phyloP scores from a whole-genome alignment of 2,113 vertebrate genomes.

The Nothocercus nigrocapillus region DNA sequence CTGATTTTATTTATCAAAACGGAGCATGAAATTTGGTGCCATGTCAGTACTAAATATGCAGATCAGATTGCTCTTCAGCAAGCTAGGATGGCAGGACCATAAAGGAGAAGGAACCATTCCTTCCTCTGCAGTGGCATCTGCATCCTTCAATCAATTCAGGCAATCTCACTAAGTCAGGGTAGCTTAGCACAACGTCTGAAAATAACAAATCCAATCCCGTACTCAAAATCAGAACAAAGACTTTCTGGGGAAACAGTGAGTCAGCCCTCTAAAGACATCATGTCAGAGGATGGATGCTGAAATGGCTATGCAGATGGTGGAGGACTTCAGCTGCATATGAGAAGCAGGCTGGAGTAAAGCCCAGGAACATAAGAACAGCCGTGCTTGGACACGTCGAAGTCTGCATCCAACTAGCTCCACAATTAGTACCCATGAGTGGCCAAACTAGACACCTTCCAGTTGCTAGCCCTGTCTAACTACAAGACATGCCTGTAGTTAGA shows the following conservation, averaged over 20 bases:
- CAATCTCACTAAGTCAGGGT: neutral
- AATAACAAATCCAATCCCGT: neutral
- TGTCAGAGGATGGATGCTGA: neutral
- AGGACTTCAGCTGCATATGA: neutral
- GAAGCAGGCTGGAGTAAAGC: neutral
- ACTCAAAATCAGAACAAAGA: neutral
- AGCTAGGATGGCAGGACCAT: neutral
- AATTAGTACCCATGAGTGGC: neutral
- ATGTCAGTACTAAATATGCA: conserved; percentile 38
- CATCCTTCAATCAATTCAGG: neutral
- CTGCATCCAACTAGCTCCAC: neutral
- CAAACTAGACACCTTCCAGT: neutral
- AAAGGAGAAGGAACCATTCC: neutral
- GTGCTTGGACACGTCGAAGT: neutral
- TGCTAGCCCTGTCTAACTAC: neutral
- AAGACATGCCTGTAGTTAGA: neutral
- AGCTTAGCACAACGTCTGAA: neutral
- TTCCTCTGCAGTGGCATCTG: neutral
- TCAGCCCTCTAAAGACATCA: neutral
- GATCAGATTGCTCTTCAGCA: neutral
- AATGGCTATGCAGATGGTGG: neutral
- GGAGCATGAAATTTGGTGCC: neutral
- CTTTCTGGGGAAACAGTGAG: neutral
- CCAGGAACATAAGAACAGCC: neutral
- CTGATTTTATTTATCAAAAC: conserved; percentile 67